Evolutionary conservation across 2,113 vertebrate genomes (phyloP).

Genomic region (Syngnathus scovelli): DNA sequence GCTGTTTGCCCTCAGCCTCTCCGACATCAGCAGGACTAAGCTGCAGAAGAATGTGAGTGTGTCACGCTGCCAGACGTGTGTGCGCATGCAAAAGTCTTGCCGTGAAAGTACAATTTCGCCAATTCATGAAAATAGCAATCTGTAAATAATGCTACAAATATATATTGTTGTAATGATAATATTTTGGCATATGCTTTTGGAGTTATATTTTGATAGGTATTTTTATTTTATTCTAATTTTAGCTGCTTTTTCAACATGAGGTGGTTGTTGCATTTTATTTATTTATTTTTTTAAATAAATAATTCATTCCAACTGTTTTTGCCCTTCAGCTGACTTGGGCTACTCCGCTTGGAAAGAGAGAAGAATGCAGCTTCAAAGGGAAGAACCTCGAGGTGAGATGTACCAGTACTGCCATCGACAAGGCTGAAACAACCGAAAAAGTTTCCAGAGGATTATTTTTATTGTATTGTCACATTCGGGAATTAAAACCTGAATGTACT

Average conservation of each 20-base stretch:
- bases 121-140: neutral
- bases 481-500: too few species aligned
- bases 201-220: neutral
- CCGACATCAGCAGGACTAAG: slow-evolving; percentile 69
- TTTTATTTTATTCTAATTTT: neutral
- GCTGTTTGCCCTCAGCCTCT: slow-evolving; percentile 80
- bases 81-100: neutral
- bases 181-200: neutral
- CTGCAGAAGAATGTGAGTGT: slow-evolving; percentile 71
- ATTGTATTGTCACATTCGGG: neutral
- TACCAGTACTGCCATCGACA: neutral
- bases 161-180: neutral
- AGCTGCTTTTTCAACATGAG: neutral
- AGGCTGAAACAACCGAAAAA: neutral
- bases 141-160: neutral
- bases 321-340: slow-evolving; percentile 81
- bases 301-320: neutral
- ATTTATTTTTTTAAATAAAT: neutral
- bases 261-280: neutral
- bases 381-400: slow-evolving; percentile 87
- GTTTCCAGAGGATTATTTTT: neutral
- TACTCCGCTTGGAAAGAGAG: slow-evolving; percentile 82
- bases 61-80: neutral
- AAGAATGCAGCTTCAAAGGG: slow-evolving; percentile 92
- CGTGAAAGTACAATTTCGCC: neutral